Percentiles rank a stretch among this genome's conserved stretches.
Evolutionary conservation across 2,797 vertebrate species (phyloP).

Genomic region (Oophaga sylvatica): DNA sequence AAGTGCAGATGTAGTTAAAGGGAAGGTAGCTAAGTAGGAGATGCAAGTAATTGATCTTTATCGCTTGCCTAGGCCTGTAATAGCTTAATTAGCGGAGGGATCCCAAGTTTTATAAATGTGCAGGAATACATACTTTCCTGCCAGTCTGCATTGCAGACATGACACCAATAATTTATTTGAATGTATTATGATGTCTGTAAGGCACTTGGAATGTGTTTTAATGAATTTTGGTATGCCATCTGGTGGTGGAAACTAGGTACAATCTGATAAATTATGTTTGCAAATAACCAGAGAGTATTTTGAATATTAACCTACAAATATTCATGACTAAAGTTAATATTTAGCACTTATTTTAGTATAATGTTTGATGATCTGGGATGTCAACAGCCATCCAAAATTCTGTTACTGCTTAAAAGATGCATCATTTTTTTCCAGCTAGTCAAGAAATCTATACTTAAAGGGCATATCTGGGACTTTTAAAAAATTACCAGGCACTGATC

Average conservation of each 20-base stretch:
- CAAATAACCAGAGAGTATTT: not conserved
- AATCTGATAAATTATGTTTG: not conserved
- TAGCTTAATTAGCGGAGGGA: too few relatives aligned
- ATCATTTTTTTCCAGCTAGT: not conserved
- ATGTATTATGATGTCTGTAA: conserved; percentile 17
- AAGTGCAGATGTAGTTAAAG: not conserved
- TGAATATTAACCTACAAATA: not conserved
- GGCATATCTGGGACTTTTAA: too few relatives aligned
- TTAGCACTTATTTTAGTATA: not conserved
- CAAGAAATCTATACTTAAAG: too few relatives aligned
- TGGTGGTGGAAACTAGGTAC: conserved; percentile 39
- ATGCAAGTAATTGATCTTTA: too few relatives aligned
- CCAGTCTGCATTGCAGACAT: not conserved
- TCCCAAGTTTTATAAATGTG: not conserved
- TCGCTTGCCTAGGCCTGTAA: too few relatives aligned
- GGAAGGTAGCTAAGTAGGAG: too few relatives aligned
- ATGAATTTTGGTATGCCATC: conserved; percentile 41
- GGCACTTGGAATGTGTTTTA: not conserved
- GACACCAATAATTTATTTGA: not conserved
- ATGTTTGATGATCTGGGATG: not conserved
- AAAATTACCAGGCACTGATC: too few relatives aligned
- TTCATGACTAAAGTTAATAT: not conserved
- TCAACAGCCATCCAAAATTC: not conserved
- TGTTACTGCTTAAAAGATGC: not conserved
- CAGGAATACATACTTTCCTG: not conserved